Evolutionary conservation across 2,113 vertebrate genomes (phyloP).

Genomic region (Rana temporaria): DNA sequence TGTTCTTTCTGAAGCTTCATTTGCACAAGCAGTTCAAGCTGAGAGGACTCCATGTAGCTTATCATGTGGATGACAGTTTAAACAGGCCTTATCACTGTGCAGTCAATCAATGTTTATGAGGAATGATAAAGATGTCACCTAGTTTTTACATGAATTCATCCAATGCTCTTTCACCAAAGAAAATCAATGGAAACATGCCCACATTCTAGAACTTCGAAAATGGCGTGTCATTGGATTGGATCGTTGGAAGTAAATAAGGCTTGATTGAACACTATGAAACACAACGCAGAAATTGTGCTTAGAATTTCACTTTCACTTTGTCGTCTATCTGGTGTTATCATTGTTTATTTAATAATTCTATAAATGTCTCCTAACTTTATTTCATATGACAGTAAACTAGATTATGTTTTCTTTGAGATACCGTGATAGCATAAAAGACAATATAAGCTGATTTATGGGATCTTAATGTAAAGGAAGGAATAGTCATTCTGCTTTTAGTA

Average conservation of each 20-base stretch:
- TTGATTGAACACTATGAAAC: conserved; percentile 1
- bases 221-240: not conserved
- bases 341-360: conserved; percentile 89
- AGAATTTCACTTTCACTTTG: not conserved
- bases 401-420: conserved; percentile 61
- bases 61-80: conserved; percentile 94
- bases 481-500: not conserved
- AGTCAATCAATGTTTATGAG: conserved; percentile 98
- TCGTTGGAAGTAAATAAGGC: conserved; percentile 13
- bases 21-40: conserved; percentile 61
- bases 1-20: conserved; percentile 59
- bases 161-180: conserved; percentile 66
- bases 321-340: conserved; percentile 70
- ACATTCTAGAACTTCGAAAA: conserved; percentile 29
- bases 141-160: conserved; percentile 77
- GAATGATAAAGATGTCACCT: conserved; percentile 92
- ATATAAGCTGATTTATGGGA: not conserved
- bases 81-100: conserved; percentile 97
- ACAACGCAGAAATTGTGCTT: conserved; percentile 69
- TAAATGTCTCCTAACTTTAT: conserved; percentile 70
- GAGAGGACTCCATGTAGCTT: conserved; percentile 74
- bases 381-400: conserved; percentile 74
- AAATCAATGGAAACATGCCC: conserved; percentile 54
- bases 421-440: conserved; percentile 15
- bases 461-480: not conserved